phyloP scores from a whole-genome alignment of 2,113 vertebrate species.

The Pygoscelis antarcticus region DNA sequence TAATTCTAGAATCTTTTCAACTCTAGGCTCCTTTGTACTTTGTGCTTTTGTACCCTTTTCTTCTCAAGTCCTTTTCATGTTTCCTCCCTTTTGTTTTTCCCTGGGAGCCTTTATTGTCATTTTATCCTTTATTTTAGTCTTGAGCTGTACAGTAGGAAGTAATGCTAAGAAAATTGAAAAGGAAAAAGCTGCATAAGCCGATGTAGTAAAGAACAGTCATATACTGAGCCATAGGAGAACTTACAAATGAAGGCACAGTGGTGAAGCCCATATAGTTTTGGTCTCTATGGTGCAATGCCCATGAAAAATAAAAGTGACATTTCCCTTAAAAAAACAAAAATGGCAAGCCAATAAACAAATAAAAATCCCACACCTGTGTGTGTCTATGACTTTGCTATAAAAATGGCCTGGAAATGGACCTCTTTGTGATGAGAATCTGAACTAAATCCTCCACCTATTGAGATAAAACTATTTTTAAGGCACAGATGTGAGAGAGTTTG shows the following conservation, averaged over 20 bases:
- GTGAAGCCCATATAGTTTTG: neutral
- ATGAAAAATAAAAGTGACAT: constrained; percentile 64
- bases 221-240: constrained; percentile 15
- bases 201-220: constrained; percentile 2
- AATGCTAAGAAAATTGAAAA: constrained; percentile 61
- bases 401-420: constrained; percentile 32
- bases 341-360: neutral
- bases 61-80: constrained; percentile 73
- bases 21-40: constrained; percentile 56
- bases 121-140: constrained; percentile 63
- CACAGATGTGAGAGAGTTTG: constrained; percentile 14
- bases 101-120: constrained; percentile 65
- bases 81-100: constrained; percentile 71
- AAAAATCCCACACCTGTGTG: constrained; percentile 5
- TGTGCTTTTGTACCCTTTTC: constrained; percentile 67
- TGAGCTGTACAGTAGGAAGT: constrained; percentile 56
- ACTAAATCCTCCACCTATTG: neutral
- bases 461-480: constrained; percentile 66
- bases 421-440: constrained; percentile 10
- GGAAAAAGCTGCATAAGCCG: neutral
- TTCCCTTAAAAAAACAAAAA: neutral
- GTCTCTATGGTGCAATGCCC: constrained; percentile 24
- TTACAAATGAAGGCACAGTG: constrained; percentile 24
- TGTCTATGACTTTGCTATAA: constrained; percentile 24
- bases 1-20: constrained; percentile 73